These are phyloP conservation scores for Scolopax mira DNA, from an alignment of 2,113 vertebrate genomes.

Conservation along the genomic window DNA sequence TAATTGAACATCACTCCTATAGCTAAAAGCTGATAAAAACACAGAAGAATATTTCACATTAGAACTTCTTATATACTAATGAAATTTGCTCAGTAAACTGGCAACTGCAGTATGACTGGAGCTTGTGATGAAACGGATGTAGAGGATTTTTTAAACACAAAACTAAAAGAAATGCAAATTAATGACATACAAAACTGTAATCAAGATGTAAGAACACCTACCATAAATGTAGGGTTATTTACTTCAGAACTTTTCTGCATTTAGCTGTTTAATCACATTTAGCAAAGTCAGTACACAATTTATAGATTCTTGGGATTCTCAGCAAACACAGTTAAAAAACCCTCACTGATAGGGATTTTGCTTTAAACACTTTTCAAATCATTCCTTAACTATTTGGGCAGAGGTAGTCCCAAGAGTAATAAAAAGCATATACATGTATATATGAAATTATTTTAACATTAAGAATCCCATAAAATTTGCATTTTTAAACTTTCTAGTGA, in stretches of 20 bases:
- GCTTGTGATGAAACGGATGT: constrained; percentile 2
- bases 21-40: not conserved
- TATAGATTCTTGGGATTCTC: not conserved
- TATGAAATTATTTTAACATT: constrained; percentile 6
- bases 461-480: constrained; percentile 26
- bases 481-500: constrained; percentile 26
- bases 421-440: not conserved
- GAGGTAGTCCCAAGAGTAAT: not conserved
- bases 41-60: not conserved
- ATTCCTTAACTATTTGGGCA: not conserved
- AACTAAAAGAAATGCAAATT: constrained; percentile 15
- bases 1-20: not conserved
- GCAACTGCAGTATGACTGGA: not conserved
- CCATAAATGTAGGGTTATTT: not conserved
- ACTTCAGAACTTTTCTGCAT: not conserved
- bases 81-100: constrained; percentile 2
- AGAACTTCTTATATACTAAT: not conserved
- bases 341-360: not conserved
- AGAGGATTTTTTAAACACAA: not conserved
- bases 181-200: not conserved
- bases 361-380: not conserved
- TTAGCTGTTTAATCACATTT: not conserved
- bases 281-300: not conserved
- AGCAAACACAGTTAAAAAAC: not conserved
- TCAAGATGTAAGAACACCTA: constrained; percentile 3